These are phyloP conservation scores for Mesopsocus fuscifrons DNA, from an alignment of 2,888 invertebrate genomes.

Conservation along the genomic window DNA sequence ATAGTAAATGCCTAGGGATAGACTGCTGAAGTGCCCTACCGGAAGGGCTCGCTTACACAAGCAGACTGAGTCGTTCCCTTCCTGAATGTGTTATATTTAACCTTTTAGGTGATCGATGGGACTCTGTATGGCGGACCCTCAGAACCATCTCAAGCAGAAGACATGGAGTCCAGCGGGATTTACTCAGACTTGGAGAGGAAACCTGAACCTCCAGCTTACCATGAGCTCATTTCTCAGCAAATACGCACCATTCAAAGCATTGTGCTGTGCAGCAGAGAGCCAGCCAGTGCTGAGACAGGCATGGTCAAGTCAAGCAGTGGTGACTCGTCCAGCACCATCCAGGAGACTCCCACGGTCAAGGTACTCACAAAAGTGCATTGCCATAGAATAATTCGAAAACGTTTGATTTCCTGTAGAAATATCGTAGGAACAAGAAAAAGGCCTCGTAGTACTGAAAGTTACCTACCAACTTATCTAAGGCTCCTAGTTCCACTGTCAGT, in stretches of 20 bases:
- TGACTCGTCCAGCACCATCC: conserved; percentile 7
- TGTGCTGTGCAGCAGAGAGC: background rate
- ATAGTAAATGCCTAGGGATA: too few species aligned
- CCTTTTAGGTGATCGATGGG: conserved; percentile 46
- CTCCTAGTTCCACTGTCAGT: too few species aligned
- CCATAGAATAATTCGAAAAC: too few species aligned
- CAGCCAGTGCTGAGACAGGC: background rate
- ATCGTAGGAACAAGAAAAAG: too few species aligned
- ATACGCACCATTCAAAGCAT: background rate
- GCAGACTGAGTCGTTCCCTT: too few species aligned
- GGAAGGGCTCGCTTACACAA: too few species aligned
- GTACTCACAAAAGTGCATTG: too few species aligned
- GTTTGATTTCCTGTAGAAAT: too few species aligned
- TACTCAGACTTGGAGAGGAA: conserved; percentile 71
- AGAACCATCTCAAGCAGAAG: conserved; percentile 30
- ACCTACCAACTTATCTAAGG: too few species aligned
- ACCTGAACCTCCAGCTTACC: conserved; percentile 23
- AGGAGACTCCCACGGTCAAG: conserved; percentile 6
- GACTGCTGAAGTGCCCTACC: too few species aligned
- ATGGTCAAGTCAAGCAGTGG: conserved; percentile 9
- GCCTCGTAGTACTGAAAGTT: too few species aligned
- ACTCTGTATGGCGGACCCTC: conserved; percentile 50
- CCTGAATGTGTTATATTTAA: too few species aligned
- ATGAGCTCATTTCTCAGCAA: conserved; percentile 10
- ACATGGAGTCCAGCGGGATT: conserved; percentile 81